Base-by-base conservation (phyloP, 1,140 invertebrate genomes). In the Drosophila prosaltans region DNA sequence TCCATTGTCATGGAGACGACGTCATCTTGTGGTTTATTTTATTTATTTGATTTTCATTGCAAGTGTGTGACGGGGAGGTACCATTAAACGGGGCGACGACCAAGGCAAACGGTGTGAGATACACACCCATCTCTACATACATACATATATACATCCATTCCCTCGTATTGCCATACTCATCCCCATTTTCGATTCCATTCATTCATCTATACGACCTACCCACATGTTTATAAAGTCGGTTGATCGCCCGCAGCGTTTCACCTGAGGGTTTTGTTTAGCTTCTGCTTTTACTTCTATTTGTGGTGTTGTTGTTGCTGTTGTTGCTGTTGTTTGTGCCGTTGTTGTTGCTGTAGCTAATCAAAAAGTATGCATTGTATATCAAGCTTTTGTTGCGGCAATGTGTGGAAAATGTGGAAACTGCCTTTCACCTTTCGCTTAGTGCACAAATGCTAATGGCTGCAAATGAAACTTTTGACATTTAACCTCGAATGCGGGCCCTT, bases 11-110 rank as follows among this genome's bases (percentile, higher is more conserved):
- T 82, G 76, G 81, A 63, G 74, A 82, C 79, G 66, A 89, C 83
- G 81, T 91, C 84, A 89, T 90, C 79, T 91, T 88, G 80, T 76
- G 80, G 78, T 81, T 89, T 88, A 88, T 72, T 86, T 88, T 86
- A 86, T 86, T 86, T 86, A 86, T 86, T 86, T 86, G 79, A 86
- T 86, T 86, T 88, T 78, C 68, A 85, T 51, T 51, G 45, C 45
- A 51, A 51, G 45, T 51, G 45, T 51, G 45, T 51, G 45, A 26
- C 21, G 45, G 21, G 45, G 43, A 16, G 4, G 45, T 51, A 6
- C 45, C 21, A 24, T 61, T 7, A 43, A 4, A 28, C 28, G 28
- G 40, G 9, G 40, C 21, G 24, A 16, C 39, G 0, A 21, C 5
- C 11, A 57, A 10, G 11, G 43, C 16, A 16, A 16, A 16, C 16